Evolutionary conservation across 2,888 invertebrate species (phyloP).

Genomic region (Epinotia bilunana): DNA sequence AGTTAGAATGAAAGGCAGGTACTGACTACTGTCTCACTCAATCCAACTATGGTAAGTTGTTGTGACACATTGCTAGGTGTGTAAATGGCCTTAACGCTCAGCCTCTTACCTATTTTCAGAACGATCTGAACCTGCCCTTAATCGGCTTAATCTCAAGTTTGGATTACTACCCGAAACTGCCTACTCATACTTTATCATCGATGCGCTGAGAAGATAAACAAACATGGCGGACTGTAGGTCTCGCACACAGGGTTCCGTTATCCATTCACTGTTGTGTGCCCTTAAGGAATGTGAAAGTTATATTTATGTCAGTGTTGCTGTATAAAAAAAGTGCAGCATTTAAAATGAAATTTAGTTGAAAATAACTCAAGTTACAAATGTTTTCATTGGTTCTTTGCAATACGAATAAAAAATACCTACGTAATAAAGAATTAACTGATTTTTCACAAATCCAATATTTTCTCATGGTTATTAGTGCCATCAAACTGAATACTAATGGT

Average conservation of each 20-base stretch:
- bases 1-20: too few species aligned
- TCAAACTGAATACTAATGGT: too few species aligned
- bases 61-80: too few species aligned
- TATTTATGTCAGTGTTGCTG: neutral
- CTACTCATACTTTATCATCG: constrained; percentile 7
- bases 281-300: constrained; percentile 24
- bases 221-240: neutral
- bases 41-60: too few species aligned
- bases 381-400: too few species aligned
- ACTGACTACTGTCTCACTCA: too few species aligned
- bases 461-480: too few species aligned
- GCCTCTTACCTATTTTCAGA: neutral
- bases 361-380: too few species aligned
- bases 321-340: neutral
- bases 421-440: too few species aligned
- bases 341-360: neutral
- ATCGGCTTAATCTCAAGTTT: constrained; percentile 5
- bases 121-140: neutral
- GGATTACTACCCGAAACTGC: constrained; percentile 5
- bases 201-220: neutral
- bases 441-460: too few species aligned
- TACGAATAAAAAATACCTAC: too few species aligned
- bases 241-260: constrained; percentile 1
- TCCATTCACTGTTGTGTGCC: constrained; percentile 9
- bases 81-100: too few species aligned